Conservation (phyloP, 2,888 invertebrate genomes). For the Thymelicus sylvestris region DNA sequence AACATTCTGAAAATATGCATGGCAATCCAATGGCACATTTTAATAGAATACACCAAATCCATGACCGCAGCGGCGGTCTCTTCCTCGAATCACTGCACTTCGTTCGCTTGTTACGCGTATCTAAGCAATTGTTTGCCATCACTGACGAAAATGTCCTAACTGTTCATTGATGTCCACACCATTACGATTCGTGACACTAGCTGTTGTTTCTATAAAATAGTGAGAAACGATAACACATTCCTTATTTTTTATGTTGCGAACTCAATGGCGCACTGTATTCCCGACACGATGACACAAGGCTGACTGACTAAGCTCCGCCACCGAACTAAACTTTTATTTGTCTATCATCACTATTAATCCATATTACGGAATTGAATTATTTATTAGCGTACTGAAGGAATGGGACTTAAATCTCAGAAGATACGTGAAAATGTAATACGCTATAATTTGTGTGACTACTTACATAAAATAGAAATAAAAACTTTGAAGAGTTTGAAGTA, state of each 20-base stretch:
- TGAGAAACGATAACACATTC: slow-evolving; percentile 66
- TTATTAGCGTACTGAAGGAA: slow-evolving; percentile 42
- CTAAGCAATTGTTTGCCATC: slow-evolving; percentile 65
- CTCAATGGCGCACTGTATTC: slow-evolving; percentile 76
- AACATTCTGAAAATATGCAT: slow-evolving; percentile 66
- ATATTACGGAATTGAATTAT: slow-evolving; percentile 46
- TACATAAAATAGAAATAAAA: slow-evolving; percentile 75
- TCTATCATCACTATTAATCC: slow-evolving; percentile 50
- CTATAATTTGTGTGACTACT: slow-evolving; percentile 63
- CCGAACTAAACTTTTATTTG: slow-evolving; percentile 57
- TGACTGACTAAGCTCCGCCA: slow-evolving; percentile 57
- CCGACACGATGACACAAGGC: slow-evolving; percentile 73
- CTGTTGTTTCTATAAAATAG: slow-evolving; percentile 52
- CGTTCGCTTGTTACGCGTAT: slow-evolving; percentile 56
- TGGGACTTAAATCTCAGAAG: slow-evolving; percentile 49
- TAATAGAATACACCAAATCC: slow-evolving; percentile 70
- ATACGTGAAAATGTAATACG: slow-evolving; percentile 60
- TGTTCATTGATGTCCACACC: slow-evolving; percentile 61
- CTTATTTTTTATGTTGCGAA: slow-evolving; percentile 64
- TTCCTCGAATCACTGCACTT: slow-evolving; percentile 63
- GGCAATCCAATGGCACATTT: slow-evolving; percentile 68
- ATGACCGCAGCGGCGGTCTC: slow-evolving; percentile 62
- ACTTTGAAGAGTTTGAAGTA: slow-evolving; percentile 55
- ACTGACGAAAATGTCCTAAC: slow-evolving; percentile 52
- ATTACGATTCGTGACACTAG: slow-evolving; percentile 65